phyloP scores from a whole-genome alignment of 1,140 invertebrate genomes.

The Eupeodes corollae region DNA sequence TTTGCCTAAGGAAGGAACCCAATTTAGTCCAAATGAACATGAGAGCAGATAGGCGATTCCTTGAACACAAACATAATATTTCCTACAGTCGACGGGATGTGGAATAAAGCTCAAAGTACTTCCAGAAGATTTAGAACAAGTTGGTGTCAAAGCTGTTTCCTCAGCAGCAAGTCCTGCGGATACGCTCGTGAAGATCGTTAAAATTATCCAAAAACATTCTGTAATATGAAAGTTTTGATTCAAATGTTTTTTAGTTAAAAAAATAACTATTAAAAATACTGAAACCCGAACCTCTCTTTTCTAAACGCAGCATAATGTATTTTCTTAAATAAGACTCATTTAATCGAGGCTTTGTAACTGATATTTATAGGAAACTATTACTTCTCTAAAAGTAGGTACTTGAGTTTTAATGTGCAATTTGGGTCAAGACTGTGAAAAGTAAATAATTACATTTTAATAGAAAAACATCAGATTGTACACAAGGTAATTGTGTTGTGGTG shows the following conservation, averaged over 20 bases:
- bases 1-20: not conserved
- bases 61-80: not conserved
- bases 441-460: too few species aligned
- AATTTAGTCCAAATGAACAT: not conserved
- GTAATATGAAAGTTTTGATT: not conserved
- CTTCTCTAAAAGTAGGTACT: too few species aligned
- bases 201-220: not conserved
- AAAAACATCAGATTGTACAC: too few species aligned
- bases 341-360: too few species aligned
- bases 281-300: too few species aligned
- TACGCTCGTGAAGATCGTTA: not conserved
- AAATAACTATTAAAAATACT: too few species aligned
- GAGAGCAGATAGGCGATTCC: not conserved
- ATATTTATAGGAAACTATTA: too few species aligned
- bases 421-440: too few species aligned
- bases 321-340: too few species aligned
- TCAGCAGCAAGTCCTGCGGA: constrained; percentile 12
- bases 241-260: not conserved
- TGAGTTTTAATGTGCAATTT: too few species aligned
- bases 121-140: not conserved
- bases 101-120: not conserved
- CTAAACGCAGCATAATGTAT: too few species aligned
- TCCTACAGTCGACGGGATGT: not conserved
- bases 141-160: not conserved
- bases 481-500: too few species aligned